Percentiles rank a stretch among this genome's conserved stretches.
Conservation (phyloP, 2,888 invertebrate species). For the Drosophila dives region DNA sequence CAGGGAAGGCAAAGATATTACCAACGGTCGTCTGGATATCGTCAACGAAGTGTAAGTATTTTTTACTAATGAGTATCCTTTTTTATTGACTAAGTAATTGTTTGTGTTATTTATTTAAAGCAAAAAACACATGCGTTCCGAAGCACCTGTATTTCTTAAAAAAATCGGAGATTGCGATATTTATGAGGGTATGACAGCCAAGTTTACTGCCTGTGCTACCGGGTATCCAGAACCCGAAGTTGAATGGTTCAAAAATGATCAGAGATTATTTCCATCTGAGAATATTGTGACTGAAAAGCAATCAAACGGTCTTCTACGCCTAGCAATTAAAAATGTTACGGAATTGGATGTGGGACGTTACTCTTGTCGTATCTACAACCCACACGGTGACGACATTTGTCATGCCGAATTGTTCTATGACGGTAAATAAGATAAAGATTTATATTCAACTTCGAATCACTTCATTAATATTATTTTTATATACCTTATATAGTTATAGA, state of each 20-base stretch:
- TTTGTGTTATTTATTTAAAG: conserved; percentile 84
- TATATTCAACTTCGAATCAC: too few species aligned
- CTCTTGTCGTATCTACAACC: conserved; percentile 92
- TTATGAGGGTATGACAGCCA: conserved; percentile 94
- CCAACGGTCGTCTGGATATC: conserved; percentile 90
- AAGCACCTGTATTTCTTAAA: conserved; percentile 95
- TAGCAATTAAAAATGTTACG: conserved; percentile 91
- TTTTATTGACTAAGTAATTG: neutral
- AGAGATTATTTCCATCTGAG: conserved; percentile 92
- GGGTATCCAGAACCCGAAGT: conserved; percentile 95
- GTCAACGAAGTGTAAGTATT: conserved; percentile 92
- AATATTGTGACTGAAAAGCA: conserved; percentile 93
- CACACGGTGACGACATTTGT: conserved; percentile 93
- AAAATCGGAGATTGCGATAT: conserved; percentile 95
- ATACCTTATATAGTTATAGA: conserved; percentile 86
- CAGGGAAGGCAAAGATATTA: conserved; percentile 91
- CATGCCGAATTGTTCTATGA: conserved; percentile 92
- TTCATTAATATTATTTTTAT: neutral
- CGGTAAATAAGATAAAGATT: conserved; percentile 85
- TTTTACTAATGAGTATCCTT: neutral
- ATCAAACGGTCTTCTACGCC: conserved; percentile 89
- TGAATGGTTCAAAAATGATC: conserved; percentile 93
- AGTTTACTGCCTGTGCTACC: conserved; percentile 96
- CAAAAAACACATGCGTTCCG: conserved; percentile 90
- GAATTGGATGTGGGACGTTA: conserved; percentile 94